Evolutionary conservation across 2,797 vertebrate species (phyloP).

Genomic region (Lateolabrax maculatus): DNA sequence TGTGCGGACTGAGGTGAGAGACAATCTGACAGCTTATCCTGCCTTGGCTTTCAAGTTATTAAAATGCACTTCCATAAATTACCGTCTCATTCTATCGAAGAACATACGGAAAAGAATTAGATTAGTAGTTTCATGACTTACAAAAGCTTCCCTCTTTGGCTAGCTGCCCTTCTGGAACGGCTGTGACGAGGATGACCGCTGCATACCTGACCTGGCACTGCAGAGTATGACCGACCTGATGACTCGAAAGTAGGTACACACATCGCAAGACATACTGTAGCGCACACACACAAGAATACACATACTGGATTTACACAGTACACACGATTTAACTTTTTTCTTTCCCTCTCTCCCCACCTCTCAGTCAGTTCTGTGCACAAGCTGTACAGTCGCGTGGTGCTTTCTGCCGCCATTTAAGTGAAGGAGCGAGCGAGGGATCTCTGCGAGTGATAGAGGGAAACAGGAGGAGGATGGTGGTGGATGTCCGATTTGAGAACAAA

Average conservation of each 20-base stretch:
- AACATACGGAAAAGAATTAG: background rate
- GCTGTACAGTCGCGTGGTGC: slow-evolving; percentile 79
- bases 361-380: slow-evolving; percentile 92
- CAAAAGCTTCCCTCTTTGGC: background rate
- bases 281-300: background rate
- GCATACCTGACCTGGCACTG: slow-evolving; percentile 93
- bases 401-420: slow-evolving; percentile 78
- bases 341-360: slow-evolving; percentile 1
- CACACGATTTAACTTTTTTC: slow-evolving; percentile 4
- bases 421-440: slow-evolving; percentile 77
- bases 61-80: background rate
- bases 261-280: background rate
- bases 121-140: background rate
- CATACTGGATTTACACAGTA: background rate
- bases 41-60: background rate
- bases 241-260: slow-evolving; percentile 88
- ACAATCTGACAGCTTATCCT: background rate
- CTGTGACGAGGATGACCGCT: slow-evolving; percentile 96
- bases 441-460: slow-evolving; percentile 90
- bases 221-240: slow-evolving; percentile 92
- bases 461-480: slow-evolving; percentile 91
- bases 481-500: slow-evolving; percentile 91
- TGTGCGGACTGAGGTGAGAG: slow-evolving; percentile 88
- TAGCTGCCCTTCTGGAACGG: slow-evolving; percentile 99
- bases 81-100: background rate